These are phyloP conservation scores for Periophthalmodon schlosseri DNA, from an alignment of 2,113 vertebrate species.

Conservation along the genomic window DNA sequence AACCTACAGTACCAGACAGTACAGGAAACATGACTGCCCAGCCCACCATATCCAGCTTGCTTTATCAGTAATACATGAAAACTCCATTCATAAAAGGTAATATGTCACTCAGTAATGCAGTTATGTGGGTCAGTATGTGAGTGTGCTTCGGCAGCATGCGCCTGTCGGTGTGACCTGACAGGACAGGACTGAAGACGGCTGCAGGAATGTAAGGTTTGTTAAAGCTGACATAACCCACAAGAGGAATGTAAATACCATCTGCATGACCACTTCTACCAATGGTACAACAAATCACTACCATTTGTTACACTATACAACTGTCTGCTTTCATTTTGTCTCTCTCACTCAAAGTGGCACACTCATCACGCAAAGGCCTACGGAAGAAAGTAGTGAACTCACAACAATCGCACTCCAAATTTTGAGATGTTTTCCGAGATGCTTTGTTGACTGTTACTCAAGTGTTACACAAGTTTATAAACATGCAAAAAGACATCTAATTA, in stretches of 20 bases:
- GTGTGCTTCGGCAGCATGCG: constrained; percentile 9
- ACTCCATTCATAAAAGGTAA: constrained; percentile 37
- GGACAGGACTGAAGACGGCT: constrained; percentile 49
- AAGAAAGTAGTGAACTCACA: constrained; percentile 1
- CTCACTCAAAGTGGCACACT: constrained; percentile 15
- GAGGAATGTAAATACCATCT: constrained; percentile 65
- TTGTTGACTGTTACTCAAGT: constrained; percentile 8
- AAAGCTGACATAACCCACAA: constrained; percentile 52
- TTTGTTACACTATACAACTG: constrained; percentile 44
- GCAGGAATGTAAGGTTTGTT: constrained; percentile 50
- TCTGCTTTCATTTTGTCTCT: constrained; percentile 13
- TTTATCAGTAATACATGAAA: constrained; percentile 10
- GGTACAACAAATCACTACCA: constrained; percentile 47
- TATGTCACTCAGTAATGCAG: constrained; percentile 34
- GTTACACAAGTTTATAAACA: constrained; percentile 28
- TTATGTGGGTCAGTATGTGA: constrained; percentile 32
- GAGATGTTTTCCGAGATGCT: background rate
- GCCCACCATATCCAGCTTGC: background rate
- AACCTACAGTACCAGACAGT: background rate
- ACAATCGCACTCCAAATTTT: background rate
- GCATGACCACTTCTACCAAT: constrained; percentile 41
- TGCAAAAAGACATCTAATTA: constrained; percentile 25
- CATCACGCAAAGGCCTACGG: background rate
- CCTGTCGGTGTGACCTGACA: constrained; percentile 43
- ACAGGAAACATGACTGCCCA: background rate